These are phyloP conservation scores for Dyspetes luteomarginatus DNA, from an alignment of 2,888 invertebrate species.

Conservation along the genomic window DNA sequence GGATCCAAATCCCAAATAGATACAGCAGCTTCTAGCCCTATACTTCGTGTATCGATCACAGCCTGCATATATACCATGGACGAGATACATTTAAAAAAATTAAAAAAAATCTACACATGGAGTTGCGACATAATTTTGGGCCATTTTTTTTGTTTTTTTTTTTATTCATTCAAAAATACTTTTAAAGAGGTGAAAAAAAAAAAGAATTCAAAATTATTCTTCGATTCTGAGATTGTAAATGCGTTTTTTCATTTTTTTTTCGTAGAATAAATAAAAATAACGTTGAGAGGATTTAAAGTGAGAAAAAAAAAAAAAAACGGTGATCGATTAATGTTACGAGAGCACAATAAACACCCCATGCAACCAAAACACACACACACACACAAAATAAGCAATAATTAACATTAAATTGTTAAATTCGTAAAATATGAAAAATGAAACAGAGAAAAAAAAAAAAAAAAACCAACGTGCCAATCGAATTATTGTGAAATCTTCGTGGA, in stretches of 20 bases:
- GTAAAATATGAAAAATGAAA: constrained; percentile 64
- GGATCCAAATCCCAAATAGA: constrained; percentile 94
- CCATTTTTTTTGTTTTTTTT: constrained; percentile 30
- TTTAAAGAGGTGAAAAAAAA: background rate
- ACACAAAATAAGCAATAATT: constrained; percentile 20
- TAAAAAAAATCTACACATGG: constrained; percentile 56
- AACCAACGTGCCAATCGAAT: constrained; percentile 32
- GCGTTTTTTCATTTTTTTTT: background rate
- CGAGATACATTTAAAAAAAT: constrained; percentile 55
- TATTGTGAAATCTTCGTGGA: constrained; percentile 15
- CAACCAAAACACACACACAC: constrained; percentile 22
- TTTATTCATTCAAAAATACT: background rate
- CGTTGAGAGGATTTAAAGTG: background rate
- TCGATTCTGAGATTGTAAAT: background rate
- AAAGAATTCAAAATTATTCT: background rate
- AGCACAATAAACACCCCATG: constrained; percentile 26
- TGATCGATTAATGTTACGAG: background rate
- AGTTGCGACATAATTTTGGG: constrained; percentile 9
- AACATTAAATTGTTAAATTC: background rate
- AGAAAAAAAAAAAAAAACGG: too few relatives aligned
- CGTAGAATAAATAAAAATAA: background rate
- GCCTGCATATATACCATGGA: constrained; percentile 85
- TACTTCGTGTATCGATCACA: constrained; percentile 88
- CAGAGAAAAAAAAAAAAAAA: constrained; percentile 17
- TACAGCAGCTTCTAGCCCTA: constrained; percentile 90